phyloP scores from a whole-genome alignment of 1,140 invertebrate species.

The Solenopsis invicta region DNA sequence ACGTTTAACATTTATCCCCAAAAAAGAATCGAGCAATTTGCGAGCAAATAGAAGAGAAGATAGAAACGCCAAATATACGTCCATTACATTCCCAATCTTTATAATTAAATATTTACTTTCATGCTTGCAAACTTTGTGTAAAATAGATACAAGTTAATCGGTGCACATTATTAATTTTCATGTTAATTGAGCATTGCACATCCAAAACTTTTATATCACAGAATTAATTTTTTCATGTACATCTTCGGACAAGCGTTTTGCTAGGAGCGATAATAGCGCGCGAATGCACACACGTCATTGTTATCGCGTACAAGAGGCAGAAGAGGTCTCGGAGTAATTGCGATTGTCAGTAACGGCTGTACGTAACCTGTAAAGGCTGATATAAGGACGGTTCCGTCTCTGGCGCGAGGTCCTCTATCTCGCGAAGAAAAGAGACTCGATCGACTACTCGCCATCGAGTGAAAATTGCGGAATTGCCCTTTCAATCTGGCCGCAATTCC shows the following conservation, averaged over 20 bases:
- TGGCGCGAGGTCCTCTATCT: constrained; percentile 12
- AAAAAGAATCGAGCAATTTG: constrained; percentile 1
- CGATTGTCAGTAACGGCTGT: constrained; percentile 27
- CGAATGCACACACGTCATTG: neutral
- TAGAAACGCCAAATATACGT: neutral
- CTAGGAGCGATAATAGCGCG: neutral
- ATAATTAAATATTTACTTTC: neutral
- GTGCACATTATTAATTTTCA: neutral
- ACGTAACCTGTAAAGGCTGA: constrained; percentile 42
- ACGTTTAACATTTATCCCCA: neutral
- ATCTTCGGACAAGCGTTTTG: neutral
- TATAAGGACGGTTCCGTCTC: constrained; percentile 18
- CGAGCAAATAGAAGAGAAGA: neutral
- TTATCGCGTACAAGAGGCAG: constrained; percentile 17
- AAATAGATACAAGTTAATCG: constrained; percentile 5
- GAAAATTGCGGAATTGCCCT: constrained; percentile 68
- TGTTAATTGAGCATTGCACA: neutral
- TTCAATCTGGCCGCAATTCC: constrained; percentile 68
- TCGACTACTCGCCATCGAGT: constrained; percentile 54
- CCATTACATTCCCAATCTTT: neutral
- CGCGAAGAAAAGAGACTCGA: constrained; percentile 52
- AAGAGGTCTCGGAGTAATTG: constrained; percentile 46
- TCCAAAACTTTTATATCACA: neutral
- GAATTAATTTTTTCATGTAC: neutral
- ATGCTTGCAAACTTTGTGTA: neutral